Base-by-base conservation (phyloP, 2,113 vertebrate species). In the Burhinus oedicnemus region DNA sequence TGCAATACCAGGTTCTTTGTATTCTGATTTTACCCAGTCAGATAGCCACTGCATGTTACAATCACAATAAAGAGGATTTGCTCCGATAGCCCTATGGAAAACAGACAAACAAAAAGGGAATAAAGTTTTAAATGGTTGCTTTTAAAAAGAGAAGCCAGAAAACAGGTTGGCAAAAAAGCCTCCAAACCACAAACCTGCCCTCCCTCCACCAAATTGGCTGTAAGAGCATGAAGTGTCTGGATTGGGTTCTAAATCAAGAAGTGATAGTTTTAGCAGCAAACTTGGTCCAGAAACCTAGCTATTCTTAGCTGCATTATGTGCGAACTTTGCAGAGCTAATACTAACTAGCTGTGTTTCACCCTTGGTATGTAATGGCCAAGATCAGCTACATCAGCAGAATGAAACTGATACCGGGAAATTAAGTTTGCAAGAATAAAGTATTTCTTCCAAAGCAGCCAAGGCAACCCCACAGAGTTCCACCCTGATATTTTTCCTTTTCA, bases 21-120 rank as follows among this genome's bases (percentile, higher is more conserved):
- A 99, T 65, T 99, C 99, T 3, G 99, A 99, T 97, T 99, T 99
- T 40, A 99, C 99, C 99, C 99, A 99, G 92, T 99, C 99, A 12
- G 99, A 99, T 9, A 99, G 96, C 99, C 99, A 99, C 97, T 99
- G 99, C 99, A 99, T 99, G 97, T 99, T 99, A 95, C 99, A 99
- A 96, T 99, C 99, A 94, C 99, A 99, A 95, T 99, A 98, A 90
- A 99, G 98, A 70, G 99, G 99, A 97, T 99, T 99, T 94, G 99
- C 99, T 42, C 99, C 99, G 81, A 99, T 99, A 75, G 99, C 99
- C 64, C 99, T 99, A 29, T 19, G 98, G 64, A 96, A 87, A 89
- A 91, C 11, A 78, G 77, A 90, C 13, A 78, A 96, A 90, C 51
- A 94, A 80, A 94, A 66, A 70, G 20, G 9, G 12, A 78, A 82